Conservation (phyloP, 2,113 vertebrate species). For the Ptilorrhoa leucosticta region DNA sequence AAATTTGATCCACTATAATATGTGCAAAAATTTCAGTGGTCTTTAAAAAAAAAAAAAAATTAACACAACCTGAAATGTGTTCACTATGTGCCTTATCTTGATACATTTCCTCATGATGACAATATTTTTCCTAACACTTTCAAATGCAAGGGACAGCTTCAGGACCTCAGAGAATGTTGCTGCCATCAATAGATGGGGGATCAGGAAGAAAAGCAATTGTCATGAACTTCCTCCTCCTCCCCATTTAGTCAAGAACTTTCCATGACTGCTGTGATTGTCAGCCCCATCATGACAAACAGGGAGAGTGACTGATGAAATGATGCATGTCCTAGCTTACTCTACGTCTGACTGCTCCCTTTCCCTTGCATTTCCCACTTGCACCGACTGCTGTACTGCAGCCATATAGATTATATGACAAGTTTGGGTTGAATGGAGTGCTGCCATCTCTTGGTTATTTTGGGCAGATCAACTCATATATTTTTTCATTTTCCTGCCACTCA, state of each 20-base stretch:
- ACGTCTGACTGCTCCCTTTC: neutral
- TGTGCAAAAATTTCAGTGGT: neutral
- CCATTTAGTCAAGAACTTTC: neutral
- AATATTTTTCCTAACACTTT: neutral
- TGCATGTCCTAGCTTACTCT: neutral
- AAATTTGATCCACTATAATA: neutral
- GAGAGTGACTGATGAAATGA: neutral
- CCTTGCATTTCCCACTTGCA: neutral
- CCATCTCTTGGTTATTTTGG: slow-evolving; percentile 47
- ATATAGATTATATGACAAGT: neutral
- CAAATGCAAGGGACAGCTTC: neutral
- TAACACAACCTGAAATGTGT: neutral
- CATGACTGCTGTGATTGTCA: neutral
- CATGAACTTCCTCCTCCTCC: accelerated
- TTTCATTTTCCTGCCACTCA: neutral
- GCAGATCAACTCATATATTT: neutral
- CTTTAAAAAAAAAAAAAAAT: neutral
- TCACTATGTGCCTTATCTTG: neutral
- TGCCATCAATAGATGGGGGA: neutral
- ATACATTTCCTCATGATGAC: neutral
- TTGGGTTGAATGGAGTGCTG: slow-evolving; percentile 36
- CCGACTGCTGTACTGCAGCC: neutral
- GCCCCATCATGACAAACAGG: neutral
- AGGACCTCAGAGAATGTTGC: neutral
- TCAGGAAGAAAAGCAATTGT: neutral